Base-by-base conservation (phyloP, 2,797 vertebrate species). In the Rhinichthys osculus region DNA sequence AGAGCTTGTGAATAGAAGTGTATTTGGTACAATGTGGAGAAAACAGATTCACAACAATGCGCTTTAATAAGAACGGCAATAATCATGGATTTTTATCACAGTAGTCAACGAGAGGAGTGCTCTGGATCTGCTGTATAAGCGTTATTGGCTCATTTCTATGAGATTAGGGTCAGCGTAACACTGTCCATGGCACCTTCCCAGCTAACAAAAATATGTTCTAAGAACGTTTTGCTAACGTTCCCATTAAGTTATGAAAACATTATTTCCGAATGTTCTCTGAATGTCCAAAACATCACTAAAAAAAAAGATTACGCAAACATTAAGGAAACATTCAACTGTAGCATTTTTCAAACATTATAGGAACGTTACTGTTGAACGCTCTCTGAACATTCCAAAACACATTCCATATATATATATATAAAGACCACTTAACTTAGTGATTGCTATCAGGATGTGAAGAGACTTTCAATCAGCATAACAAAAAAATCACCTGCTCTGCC, bases 41-140 rank as follows among this genome's bases (percentile, higher is more conserved):
- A 79, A 85, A 80, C 57, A 85, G 33, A 52, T 40, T 42, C 44
- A 52, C 70, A 73, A 74, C 84, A 85, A 81, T 81, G 47, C 5
- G 1, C 33, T 54, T 67, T 76, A 81, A 85, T 76, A 70, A 81
- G 78, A 21, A 33, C 10, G 10, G 54, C 40, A 73, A 80, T 85
- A 74, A 74, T 54, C 47, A 52, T 66, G 67, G 42, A 81, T 81
- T 74, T 74, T 38, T 64, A 71, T 11, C 70, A 42, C n/a, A 23
- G 33, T 16, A 64, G 23, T 66, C 77, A 38, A 44, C 8, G 50
- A 47, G 13, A 42, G 54, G 40, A 17, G 11, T 11, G 17, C 21
- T 47, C 4, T 42, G 11, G 69, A 80, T 80, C 74, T 33, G 70
- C 33, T 64, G 57, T 40, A 4, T 74, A 81, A 85, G 84, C 7